Evolutionary conservation across 2,113 vertebrate species (phyloP).

Genomic region (Hypomesus transpacificus): DNA sequence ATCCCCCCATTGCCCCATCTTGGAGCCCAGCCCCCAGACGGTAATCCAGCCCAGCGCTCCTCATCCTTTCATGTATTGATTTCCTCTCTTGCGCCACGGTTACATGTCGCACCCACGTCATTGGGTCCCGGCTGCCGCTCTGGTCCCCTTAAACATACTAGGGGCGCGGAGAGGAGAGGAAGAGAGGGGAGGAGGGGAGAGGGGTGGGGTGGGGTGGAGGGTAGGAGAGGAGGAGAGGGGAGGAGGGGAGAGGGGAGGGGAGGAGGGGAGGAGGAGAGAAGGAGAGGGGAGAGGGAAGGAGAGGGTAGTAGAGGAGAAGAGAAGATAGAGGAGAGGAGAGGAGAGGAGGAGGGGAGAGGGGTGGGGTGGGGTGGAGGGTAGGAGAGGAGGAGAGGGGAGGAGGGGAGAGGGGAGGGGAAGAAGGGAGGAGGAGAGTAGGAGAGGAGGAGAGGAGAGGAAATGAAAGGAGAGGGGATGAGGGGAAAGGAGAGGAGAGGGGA

Average conservation of each 20-base stretch:
- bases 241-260: slow-evolving; percentile 25
- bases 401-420: slow-evolving; percentile 42
- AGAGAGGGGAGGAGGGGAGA: background rate
- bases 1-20: slow-evolving; percentile 40
- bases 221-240: background rate
- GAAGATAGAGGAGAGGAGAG: slow-evolving; percentile 30
- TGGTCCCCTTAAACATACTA: background rate
- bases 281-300: slow-evolving; percentile 26
- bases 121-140: slow-evolving; percentile 56
- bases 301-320: slow-evolving; percentile 48
- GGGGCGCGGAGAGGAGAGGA: background rate
- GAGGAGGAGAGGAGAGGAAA: slow-evolving; percentile 38
- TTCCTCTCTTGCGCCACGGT: slow-evolving; percentile 72
- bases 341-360: slow-evolving; percentile 42
- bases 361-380: slow-evolving; percentile 34
- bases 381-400: slow-evolving; percentile 46
- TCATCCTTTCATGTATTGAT: slow-evolving; percentile 76
- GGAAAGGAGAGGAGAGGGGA: slow-evolving; percentile 46
- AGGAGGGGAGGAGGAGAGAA: slow-evolving; percentile 12
- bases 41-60: slow-evolving; percentile 75
- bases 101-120: slow-evolving; percentile 75
- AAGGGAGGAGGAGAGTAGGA: no score
- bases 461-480: slow-evolving; percentile 42
- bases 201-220: background rate
- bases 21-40: slow-evolving; percentile 66